A percentile compares a stretch with the other conserved stretches of the same genome.
These are phyloP conservation scores for Notothenia rossii DNA, from an alignment of 2,113 vertebrate genomes.

Conservation along the genomic window DNA sequence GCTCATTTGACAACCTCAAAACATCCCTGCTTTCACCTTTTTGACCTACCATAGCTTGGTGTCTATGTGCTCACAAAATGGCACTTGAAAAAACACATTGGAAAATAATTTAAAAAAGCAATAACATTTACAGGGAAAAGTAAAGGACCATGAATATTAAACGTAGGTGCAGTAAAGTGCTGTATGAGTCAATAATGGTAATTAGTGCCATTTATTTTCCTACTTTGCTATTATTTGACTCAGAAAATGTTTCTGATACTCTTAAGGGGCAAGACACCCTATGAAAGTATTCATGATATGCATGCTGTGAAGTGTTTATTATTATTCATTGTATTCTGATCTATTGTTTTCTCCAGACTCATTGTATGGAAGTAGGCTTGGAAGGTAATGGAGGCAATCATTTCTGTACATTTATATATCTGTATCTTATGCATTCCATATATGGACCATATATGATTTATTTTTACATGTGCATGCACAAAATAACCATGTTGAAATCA, in stretches of 20 bases:
- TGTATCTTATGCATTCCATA: neutral
- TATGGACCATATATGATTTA: neutral
- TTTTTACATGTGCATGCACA: neutral
- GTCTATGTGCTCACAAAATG: neutral
- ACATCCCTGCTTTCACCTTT: constrained; percentile 38
- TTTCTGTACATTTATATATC: neutral
- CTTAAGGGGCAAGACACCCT: neutral
- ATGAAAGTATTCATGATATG: neutral
- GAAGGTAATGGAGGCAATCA: neutral
- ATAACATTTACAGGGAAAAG: neutral
- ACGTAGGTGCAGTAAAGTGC: neutral
- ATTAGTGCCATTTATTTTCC: neutral
- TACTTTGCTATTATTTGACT: neutral
- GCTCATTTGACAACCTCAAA: constrained; percentile 39
- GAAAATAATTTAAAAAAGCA: neutral
- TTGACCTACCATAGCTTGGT: constrained; percentile 9
- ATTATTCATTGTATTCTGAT: neutral
- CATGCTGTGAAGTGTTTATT: neutral
- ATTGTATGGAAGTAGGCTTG: neutral
- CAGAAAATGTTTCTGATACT: neutral
- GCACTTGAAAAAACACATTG: constrained; percentile 10
- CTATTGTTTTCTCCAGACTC: neutral
- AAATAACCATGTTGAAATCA: neutral
- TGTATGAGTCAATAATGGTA: neutral
- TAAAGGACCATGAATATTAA: neutral